These are phyloP conservation scores for Eilema depressum DNA, from an alignment of 2,888 invertebrate species.

Conservation along the genomic window DNA sequence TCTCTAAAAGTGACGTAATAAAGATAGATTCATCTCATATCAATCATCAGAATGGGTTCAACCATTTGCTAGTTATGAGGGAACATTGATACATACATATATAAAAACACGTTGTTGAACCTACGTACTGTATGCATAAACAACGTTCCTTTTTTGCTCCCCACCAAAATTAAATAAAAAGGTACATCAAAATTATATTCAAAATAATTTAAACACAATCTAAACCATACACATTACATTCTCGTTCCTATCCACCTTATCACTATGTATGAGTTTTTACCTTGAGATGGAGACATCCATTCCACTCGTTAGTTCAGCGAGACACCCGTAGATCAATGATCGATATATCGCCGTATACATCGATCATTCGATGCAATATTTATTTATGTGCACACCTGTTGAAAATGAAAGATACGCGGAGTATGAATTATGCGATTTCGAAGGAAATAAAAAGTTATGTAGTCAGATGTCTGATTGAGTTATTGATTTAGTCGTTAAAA, in stretches of 20 bases:
- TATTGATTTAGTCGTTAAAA: slow-evolving; percentile 7
- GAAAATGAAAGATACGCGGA: slow-evolving; percentile 6
- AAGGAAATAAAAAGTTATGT: neutral
- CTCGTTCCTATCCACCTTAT: slow-evolving; percentile 34
- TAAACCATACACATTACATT: slow-evolving; percentile 20
- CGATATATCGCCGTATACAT: slow-evolving; percentile 40
- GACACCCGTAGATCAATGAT: slow-evolving; percentile 45
- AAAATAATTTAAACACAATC: neutral
- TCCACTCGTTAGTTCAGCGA: slow-evolving; percentile 41
- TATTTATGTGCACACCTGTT: slow-evolving; percentile 38
- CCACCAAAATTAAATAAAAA: neutral
- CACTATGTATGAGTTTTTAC: slow-evolving; percentile 50
- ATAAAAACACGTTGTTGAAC: too few relatives aligned
- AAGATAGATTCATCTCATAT: too few relatives aligned
- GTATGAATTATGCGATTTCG: slow-evolving; percentile 14
- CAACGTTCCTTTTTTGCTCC: too few relatives aligned
- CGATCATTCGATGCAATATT: slow-evolving; percentile 43
- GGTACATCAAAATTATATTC: neutral
- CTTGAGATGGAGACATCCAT: slow-evolving; percentile 50
- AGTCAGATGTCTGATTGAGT: slow-evolving; percentile 3
- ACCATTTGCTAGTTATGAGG: too few relatives aligned
- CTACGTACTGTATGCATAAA: too few relatives aligned
- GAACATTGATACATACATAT: too few relatives aligned
- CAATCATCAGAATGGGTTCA: too few relatives aligned
- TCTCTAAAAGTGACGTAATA: too few relatives aligned